Evolutionary conservation across 2,888 invertebrate species (phyloP).

Genomic region (Brenthis daphne): DNA sequence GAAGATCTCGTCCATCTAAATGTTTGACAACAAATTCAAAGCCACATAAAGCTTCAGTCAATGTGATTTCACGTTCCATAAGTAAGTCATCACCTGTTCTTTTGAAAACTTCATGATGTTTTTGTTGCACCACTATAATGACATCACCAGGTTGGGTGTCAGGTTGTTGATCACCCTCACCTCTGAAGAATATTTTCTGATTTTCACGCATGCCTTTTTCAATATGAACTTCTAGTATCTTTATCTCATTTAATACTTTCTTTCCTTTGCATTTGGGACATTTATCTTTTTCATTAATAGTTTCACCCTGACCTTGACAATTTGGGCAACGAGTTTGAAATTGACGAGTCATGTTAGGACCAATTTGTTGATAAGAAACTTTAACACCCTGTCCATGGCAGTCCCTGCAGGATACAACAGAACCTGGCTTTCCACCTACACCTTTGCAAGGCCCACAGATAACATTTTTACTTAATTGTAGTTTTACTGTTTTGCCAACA

Average conservation of each 20-base stretch:
- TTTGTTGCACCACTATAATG: constrained; percentile 91
- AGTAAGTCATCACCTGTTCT: constrained; percentile 88
- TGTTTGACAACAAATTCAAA: constrained; percentile 92
- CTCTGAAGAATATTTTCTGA: constrained; percentile 92
- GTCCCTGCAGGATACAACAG: constrained; percentile 84
- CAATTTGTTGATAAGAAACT: constrained; percentile 87
- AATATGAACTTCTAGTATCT: constrained; percentile 92
- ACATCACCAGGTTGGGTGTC: constrained; percentile 94
- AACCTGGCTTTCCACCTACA: constrained; percentile 87
- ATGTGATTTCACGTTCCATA: constrained; percentile 87
- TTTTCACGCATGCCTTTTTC: constrained; percentile 95
- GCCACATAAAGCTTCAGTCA: constrained; percentile 96
- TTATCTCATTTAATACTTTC: constrained; percentile 91
- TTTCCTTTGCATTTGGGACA: constrained; percentile 92
- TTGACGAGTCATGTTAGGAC: constrained; percentile 84
- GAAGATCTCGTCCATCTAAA: constrained; percentile 92
- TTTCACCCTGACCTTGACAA: constrained; percentile 87
- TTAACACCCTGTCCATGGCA: constrained; percentile 91
- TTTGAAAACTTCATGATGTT: constrained; percentile 90
- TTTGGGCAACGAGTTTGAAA: constrained; percentile 83
- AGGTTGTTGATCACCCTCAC: constrained; percentile 95
- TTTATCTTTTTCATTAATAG: constrained; percentile 90
- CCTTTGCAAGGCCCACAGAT: constrained; percentile 90
- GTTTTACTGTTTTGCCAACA: constrained; percentile 92
- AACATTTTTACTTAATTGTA: constrained; percentile 91